These are phyloP conservation scores for Hassar affinis DNA, from an alignment of 2,113 vertebrate species.

Conservation along the genomic window DNA sequence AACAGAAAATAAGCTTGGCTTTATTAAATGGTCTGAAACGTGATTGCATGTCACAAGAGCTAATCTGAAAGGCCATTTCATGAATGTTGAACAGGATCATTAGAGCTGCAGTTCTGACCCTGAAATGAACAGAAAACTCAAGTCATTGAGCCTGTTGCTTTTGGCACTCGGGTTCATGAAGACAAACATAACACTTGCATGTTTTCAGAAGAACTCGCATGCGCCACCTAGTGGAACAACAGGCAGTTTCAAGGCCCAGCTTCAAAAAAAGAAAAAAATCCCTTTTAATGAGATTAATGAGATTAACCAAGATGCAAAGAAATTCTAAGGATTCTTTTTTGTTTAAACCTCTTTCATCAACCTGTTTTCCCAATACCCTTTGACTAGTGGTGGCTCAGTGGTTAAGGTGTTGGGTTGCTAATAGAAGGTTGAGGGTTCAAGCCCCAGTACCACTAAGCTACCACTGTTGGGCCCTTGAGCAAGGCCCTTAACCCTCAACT, in stretches of 20 bases:
- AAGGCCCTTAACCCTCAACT: too few species aligned
- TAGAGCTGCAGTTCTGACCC: slow-evolving; percentile 28
- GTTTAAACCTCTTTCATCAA: background rate
- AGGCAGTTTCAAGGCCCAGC: background rate
- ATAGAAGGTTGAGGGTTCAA: too few species aligned
- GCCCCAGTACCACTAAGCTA: too few species aligned
- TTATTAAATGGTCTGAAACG: slow-evolving; percentile 24
- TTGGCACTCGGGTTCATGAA: slow-evolving; percentile 22
- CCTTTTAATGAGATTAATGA: background rate
- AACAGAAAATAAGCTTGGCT: slow-evolving; percentile 24
- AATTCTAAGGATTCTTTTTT: background rate
- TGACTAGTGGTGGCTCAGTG: too few species aligned
- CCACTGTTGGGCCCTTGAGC: too few species aligned
- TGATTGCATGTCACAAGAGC: background rate
- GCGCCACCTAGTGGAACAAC: slow-evolving; percentile 32
- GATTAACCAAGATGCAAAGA: background rate
- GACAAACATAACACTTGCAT: background rate
- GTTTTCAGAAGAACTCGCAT: background rate
- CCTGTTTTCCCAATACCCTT: background rate
- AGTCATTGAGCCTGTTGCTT: slow-evolving; percentile 45
- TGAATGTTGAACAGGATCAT: slow-evolving; percentile 21
- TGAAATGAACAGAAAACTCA: slow-evolving; percentile 28
- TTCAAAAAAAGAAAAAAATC: background rate
- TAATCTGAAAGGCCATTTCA: slow-evolving; percentile 24
- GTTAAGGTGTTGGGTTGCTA: too few species aligned